phyloP scores from a whole-genome alignment of 2,888 invertebrate species.

The Neoascia interrupta region DNA sequence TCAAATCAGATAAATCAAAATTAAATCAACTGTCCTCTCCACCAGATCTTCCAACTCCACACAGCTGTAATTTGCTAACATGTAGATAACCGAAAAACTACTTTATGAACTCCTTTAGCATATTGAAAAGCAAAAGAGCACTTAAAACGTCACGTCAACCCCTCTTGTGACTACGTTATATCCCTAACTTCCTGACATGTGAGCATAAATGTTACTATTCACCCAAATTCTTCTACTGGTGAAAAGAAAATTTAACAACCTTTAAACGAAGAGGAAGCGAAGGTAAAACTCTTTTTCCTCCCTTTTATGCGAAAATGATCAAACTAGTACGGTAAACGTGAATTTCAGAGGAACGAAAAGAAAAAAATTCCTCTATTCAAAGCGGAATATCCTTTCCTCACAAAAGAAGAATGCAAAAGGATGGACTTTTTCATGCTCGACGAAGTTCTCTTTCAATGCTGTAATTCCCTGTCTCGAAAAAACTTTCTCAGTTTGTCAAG shows the following conservation, averaged over 20 bases:
- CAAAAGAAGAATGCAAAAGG: conserved; percentile 14
- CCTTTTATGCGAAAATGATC: not conserved
- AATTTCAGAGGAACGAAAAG: no score
- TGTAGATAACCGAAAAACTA: no score
- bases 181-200: not conserved
- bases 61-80: no score
- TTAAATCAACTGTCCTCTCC: no score
- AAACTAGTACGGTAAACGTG: not conserved
- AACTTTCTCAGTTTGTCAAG: not conserved
- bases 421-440: conserved; percentile 3
- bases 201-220: not conserved
- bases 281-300: not conserved
- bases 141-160: conserved; percentile 2
- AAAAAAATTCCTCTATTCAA: not conserved
- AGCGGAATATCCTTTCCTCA: not conserved
- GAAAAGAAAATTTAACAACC: not conserved
- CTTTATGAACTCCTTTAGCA: not conserved
- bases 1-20: no score
- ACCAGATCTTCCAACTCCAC: no score
- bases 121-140: no score
- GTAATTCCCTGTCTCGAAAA: not conserved
- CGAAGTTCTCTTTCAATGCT: not conserved
- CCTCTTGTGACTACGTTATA: conserved; percentile 11
- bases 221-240: not conserved
- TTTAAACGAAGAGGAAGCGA: not conserved